Conservation (phyloP, 2,113 vertebrate species). For the Asarcornis scutulata region DNA sequence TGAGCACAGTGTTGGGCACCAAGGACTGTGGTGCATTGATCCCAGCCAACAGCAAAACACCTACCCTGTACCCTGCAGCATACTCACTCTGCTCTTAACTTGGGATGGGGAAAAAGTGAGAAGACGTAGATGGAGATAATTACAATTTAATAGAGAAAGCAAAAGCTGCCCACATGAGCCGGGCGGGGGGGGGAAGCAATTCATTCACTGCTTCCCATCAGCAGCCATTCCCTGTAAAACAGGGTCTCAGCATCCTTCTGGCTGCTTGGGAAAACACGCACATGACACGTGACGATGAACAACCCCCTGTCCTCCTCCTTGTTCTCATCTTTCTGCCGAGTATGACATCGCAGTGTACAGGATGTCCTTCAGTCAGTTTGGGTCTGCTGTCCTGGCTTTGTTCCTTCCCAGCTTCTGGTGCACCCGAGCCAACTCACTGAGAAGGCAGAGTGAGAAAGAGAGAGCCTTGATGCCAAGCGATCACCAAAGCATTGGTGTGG, state of each 20-base stretch:
- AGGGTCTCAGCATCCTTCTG: not conserved
- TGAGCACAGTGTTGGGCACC: not conserved
- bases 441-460: not conserved
- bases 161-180: not conserved
- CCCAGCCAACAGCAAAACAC: not conserved
- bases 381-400: not conserved
- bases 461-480: not conserved
- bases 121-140: not conserved
- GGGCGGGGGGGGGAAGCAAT: not conserved
- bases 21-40: not conserved
- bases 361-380: accelerated
- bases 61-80: not conserved
- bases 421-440: not conserved
- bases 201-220: not conserved
- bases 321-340: not conserved
- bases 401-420: not conserved
- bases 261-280: not conserved
- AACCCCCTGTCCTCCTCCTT: not conserved
- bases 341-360: accelerated
- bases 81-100: not conserved
- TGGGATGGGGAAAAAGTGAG: not conserved
- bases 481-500: not conserved
- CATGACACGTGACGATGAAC: not conserved
- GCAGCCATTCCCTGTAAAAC: not conserved
- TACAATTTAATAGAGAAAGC: not conserved